These are phyloP conservation scores for Megaptera novaeangliae DNA, from an alignment of 2,113 vertebrate species.

Conservation along the genomic window DNA sequence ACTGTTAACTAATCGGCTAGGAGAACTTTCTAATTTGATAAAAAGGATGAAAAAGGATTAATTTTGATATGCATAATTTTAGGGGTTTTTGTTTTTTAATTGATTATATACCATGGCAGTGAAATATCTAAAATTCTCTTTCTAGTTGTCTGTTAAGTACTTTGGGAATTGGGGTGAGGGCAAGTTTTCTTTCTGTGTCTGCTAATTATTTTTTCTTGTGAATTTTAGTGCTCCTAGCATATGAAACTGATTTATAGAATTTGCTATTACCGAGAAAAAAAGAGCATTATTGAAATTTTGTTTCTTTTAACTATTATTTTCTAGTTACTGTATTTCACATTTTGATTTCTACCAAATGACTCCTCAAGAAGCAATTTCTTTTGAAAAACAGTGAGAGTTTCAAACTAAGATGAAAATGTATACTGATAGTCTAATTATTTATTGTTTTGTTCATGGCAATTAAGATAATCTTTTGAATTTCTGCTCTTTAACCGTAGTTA, in stretches of 20 bases:
- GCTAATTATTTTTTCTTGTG: neutral
- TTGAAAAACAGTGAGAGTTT: constrained; percentile 40
- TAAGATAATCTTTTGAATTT: constrained; percentile 47
- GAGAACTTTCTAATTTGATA: constrained; percentile 8
- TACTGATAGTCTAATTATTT: neutral
- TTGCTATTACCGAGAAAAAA: constrained; percentile 1
- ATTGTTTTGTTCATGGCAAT: neutral
- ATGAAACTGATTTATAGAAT: constrained; percentile 6
- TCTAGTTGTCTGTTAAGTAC: neutral
- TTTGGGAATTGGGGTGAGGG: neutral
- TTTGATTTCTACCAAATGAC: constrained; percentile 48
- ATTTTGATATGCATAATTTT: constrained; percentile 34
- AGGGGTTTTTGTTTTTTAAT: neutral
- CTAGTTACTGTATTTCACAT: neutral
- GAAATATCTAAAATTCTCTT: constrained; percentile 39
- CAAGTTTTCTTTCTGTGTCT: neutral
- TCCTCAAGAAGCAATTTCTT: constrained; percentile 17
- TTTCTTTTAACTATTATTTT: constrained; percentile 25
- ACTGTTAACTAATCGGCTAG: neutral
- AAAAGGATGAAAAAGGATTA: constrained; percentile 2
- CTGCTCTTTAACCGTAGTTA: constrained; percentile 26
- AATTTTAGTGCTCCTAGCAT: constrained; percentile 22
- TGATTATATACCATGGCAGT: neutral
- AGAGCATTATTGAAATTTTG: neutral
- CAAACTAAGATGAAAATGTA: constrained; percentile 36